Evolutionary conservation across 1,140 invertebrate species (phyloP).

Genomic region (Drosophila sturtevanti): DNA sequence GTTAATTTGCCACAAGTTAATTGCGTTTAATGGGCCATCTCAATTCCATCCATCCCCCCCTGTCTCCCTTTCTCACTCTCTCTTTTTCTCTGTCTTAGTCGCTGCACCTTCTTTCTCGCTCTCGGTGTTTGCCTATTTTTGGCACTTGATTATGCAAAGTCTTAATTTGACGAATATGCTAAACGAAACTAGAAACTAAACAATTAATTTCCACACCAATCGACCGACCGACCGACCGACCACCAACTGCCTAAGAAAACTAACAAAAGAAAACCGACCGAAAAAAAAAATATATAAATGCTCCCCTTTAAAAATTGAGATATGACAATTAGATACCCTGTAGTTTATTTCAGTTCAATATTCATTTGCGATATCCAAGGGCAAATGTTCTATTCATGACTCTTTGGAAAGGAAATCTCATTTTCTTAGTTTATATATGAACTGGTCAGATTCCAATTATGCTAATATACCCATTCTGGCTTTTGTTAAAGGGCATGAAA

Average conservation of each 20-base stretch:
- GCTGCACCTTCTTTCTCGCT: slow-evolving; percentile 9
- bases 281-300: not conserved
- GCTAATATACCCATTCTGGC: not conserved
- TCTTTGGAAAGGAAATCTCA: no score
- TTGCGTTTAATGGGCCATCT: slow-evolving; percentile 61
- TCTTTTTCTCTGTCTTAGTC: slow-evolving; percentile 5
- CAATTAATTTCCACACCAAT: slow-evolving; percentile 57
- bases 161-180: slow-evolving; percentile 50
- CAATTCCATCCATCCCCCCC: not conserved
- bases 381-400: no score
- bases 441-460: not conserved
- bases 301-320: not conserved
- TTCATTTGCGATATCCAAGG: no score
- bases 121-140: slow-evolving; percentile 54
- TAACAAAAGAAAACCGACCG: slow-evolving; percentile 28
- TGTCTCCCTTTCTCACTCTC: slow-evolving; percentile 13
- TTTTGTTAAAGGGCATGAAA: not conserved
- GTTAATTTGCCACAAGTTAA: slow-evolving; percentile 73
- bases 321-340: not conserved
- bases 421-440: no score
- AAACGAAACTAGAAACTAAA: slow-evolving; percentile 17
- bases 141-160: slow-evolving; percentile 76
- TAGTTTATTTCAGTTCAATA: not conserved
- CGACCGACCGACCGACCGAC: slow-evolving; percentile 30
- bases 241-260: slow-evolving; percentile 14